Evolutionary conservation across 2,888 invertebrate species (phyloP).

Genomic region (Diloba caeruleocephala): DNA sequence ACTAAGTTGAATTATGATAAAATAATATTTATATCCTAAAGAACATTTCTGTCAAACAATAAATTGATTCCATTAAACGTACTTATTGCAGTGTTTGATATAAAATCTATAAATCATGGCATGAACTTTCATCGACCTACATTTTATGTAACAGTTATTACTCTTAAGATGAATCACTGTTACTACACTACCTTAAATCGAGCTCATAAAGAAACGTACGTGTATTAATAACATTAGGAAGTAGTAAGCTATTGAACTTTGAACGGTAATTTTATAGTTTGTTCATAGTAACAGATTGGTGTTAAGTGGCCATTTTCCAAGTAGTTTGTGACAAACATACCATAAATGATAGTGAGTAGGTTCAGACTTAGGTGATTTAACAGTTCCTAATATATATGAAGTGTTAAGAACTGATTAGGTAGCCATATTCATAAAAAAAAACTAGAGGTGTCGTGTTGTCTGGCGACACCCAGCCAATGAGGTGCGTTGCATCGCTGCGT

Average conservation of each 20-base stretch:
- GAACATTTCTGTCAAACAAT: constrained; percentile 15
- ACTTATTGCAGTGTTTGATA: constrained; percentile 26
- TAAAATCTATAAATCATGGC: constrained; percentile 46
- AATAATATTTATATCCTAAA: constrained; percentile 10
- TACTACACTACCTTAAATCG: constrained; percentile 58
- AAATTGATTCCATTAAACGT: constrained; percentile 19
- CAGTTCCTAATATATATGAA: not conserved
- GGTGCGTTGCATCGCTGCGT: too few species aligned
- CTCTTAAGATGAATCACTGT: constrained; percentile 69
- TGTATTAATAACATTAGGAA: constrained; percentile 29
- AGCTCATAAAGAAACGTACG: constrained; percentile 45
- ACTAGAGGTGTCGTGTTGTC: too few species aligned
- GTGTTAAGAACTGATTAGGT: too few species aligned
- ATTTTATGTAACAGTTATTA: constrained; percentile 71
- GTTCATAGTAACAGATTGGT: constrained; percentile 38
- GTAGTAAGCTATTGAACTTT: constrained; percentile 47
- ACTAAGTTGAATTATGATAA: constrained; percentile 11
- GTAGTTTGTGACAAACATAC: constrained; percentile 19
- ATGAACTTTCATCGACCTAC: constrained; percentile 73
- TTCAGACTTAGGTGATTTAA: not conserved
- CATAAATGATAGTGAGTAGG: constrained; percentile 12
- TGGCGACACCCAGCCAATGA: too few species aligned
- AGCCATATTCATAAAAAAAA: too few species aligned
- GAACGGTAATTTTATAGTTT: constrained; percentile 27
- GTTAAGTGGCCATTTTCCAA: constrained; percentile 34